Evolutionary conservation across 2,888 invertebrate species (phyloP).

Genomic region (Biston betularia): DNA sequence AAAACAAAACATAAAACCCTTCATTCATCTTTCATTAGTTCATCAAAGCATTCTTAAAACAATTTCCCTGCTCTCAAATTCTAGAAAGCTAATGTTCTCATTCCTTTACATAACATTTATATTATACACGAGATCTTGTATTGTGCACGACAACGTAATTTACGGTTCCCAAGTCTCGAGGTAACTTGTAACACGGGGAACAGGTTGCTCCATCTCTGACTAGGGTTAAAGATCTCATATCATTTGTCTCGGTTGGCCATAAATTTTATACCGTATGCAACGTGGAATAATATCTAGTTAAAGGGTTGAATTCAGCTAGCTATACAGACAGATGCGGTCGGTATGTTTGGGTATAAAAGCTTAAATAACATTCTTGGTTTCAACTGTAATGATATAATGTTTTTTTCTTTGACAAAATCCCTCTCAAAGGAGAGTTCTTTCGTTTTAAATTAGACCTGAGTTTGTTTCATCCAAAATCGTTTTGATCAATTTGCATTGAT

Average conservation of each 20-base stretch:
- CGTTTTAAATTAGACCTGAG: neutral
- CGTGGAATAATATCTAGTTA: constrained; percentile 9
- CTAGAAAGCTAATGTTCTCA: neutral
- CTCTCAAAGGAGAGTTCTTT: constrained; percentile 1
- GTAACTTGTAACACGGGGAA: neutral
- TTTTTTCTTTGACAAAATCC: constrained; percentile 1
- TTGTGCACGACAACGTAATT: constrained; percentile 15
- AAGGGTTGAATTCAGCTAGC: constrained; percentile 7
- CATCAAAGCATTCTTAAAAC: no score
- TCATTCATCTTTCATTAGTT: no score
- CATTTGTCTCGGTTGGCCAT: constrained; percentile 15
- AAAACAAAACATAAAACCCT: neutral
- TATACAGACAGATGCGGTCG: neutral
- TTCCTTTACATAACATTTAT: neutral
- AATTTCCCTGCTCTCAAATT: neutral
- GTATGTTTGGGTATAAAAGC: constrained; percentile 3
- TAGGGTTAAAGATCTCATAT: constrained; percentile 31
- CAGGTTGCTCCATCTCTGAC: constrained; percentile 3
- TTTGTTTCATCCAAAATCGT: constrained; percentile 2
- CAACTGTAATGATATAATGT: neutral
- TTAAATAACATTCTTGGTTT: neutral
- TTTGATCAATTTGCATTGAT: constrained; percentile 2
- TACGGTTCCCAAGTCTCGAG: constrained; percentile 9
- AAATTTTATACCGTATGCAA: constrained; percentile 20
- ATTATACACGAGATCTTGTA: neutral